Conservation (phyloP, 1,140 invertebrate genomes). For the Bombus confusus region DNA sequence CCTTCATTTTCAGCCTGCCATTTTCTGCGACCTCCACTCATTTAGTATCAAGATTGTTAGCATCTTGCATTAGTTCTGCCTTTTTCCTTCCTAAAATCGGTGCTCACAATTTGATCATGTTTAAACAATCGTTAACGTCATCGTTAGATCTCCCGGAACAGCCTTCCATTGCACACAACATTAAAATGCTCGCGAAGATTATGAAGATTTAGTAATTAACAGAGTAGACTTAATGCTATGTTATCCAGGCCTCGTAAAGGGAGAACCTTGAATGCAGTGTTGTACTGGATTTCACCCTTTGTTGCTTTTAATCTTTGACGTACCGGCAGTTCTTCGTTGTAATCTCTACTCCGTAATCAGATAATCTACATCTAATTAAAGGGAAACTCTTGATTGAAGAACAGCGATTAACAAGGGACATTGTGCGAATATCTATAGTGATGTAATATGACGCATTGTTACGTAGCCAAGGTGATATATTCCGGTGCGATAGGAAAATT, state of each 20-base stretch:
- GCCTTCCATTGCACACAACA: neutral
- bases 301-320: neutral
- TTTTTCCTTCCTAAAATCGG: no score
- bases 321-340: neutral
- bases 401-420: conserved; percentile 27
- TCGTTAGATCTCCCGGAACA: neutral
- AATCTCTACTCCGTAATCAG: conserved; percentile 17
- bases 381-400: conserved; percentile 12
- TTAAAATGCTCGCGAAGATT: neutral
- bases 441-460: neutral
- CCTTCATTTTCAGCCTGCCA: no score
- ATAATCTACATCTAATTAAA: conserved; percentile 45
- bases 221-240: neutral
- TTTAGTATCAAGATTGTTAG: no score
- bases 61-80: no score
- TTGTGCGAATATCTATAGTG: conserved; percentile 1
- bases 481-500: neutral
- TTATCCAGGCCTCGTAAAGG: neutral
- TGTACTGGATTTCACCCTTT: conserved; percentile 10
- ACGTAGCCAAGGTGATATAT: neutral
- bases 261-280: neutral
- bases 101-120: no score
- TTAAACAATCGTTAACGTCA: no score
- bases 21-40: no score
- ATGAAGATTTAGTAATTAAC: neutral